Conservation (phyloP, 1,140 invertebrate species). For the Neotoxoptera formosana region DNA sequence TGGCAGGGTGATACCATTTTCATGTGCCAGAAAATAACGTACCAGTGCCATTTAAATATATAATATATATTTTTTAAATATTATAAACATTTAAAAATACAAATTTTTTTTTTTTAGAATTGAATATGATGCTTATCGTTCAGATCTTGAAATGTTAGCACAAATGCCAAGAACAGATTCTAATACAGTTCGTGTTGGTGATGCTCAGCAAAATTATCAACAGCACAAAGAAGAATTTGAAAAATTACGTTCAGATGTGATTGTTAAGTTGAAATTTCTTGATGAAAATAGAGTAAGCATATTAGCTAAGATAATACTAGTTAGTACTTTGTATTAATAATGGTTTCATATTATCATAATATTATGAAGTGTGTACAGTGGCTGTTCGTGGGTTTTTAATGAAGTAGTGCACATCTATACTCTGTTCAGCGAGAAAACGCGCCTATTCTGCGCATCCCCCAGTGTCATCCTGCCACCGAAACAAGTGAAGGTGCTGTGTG, state of each 20-base stretch:
- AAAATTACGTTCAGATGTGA: slow-evolving; percentile 87
- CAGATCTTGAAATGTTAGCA: slow-evolving; percentile 82
- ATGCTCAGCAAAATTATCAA: slow-evolving; percentile 82
- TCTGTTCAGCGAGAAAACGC: no score
- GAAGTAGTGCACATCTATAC: no score
- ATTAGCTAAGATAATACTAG: not conserved
- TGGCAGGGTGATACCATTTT: not conserved
- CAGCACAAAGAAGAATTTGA: slow-evolving; percentile 90
- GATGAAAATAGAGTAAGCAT: slow-evolving; percentile 91
- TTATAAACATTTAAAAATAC: not conserved
- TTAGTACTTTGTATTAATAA: not conserved
- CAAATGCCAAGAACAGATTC: slow-evolving; percentile 71
- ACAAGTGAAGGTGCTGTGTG: no score
- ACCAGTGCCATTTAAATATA: not conserved
- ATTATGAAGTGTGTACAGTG: not conserved
- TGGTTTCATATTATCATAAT: not conserved
- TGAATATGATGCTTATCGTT: slow-evolving; percentile 96
- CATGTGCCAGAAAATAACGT: not conserved
- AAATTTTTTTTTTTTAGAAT: slow-evolving; percentile 70
- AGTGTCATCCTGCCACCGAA: no score
- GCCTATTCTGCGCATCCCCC: no score
- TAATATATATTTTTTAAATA: not conserved
- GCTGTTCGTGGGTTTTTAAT: no score
- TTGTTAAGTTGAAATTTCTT: slow-evolving; percentile 94
- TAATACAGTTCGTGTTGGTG: slow-evolving; percentile 73